Percentiles rank a stretch among this genome's conserved stretches.
Conservation (phyloP, 2,888 invertebrate species). For the Cheilosia soror region DNA sequence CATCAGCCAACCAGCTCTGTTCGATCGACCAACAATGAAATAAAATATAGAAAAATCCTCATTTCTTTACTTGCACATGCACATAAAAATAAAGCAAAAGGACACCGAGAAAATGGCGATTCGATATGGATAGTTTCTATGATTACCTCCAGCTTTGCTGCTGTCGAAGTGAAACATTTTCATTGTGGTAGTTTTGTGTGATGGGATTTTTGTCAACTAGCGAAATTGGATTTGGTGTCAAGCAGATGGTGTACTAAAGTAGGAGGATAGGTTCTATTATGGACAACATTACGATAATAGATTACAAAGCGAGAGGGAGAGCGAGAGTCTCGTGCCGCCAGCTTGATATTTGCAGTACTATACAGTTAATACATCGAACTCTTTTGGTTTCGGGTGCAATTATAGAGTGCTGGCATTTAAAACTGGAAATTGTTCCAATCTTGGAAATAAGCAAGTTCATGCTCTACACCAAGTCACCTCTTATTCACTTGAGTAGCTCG, state of each 20-base stretch:
- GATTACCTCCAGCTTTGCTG: conserved; percentile 59
- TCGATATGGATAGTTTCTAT: conserved; percentile 75
- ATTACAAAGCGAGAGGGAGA: neutral
- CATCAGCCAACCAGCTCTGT: conserved; percentile 32
- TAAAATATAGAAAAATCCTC: conserved; percentile 66
- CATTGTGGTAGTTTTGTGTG: conserved; percentile 41
- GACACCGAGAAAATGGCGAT: conserved; percentile 78
- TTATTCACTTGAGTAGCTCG: too few species aligned
- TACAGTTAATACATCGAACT: neutral
- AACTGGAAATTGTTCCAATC: too few species aligned
- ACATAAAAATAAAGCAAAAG: conserved; percentile 67
- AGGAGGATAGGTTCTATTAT: conserved; percentile 57
- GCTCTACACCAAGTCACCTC: too few species aligned
- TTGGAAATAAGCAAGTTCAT: too few species aligned
- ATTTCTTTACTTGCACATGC: conserved; percentile 39
- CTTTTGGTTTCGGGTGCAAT: too few species aligned
- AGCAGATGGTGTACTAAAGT: conserved; percentile 60
- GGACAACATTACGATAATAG: conserved; percentile 2
- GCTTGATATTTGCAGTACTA: neutral
- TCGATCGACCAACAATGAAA: conserved; percentile 33
- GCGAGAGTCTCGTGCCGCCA: conserved; percentile 40
- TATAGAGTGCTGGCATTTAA: too few species aligned
- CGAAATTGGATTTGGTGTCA: conserved; percentile 70
- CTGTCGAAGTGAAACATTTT: conserved; percentile 16
- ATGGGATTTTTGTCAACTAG: conserved; percentile 73